phyloP scores from a whole-genome alignment of 2,888 invertebrate genomes.

The Epinotia demarniana region DNA sequence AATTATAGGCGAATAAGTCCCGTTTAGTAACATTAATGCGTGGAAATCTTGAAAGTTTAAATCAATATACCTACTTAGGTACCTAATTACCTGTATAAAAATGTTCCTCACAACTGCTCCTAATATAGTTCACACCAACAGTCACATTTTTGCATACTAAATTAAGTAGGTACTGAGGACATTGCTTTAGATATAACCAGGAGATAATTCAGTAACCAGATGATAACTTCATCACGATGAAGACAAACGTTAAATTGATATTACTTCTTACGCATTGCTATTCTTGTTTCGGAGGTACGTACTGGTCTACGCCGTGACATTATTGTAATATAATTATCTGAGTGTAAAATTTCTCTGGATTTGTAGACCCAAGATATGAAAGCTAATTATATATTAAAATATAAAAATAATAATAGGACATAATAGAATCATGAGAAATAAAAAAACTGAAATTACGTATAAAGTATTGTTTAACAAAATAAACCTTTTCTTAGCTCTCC shows the following conservation, averaged over 20 bases:
- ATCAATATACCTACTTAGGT: not conserved
- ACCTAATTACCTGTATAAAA: not conserved
- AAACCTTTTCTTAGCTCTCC: conserved; percentile 8
- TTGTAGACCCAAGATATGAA: too few species aligned
- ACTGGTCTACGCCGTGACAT: not conserved
- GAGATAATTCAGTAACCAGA: conserved; percentile 5
- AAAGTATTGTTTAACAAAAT: too few species aligned
- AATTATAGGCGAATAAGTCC: too few species aligned
- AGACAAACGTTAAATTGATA: conserved; percentile 51
- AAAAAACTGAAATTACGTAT: too few species aligned
- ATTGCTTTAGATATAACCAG: conserved; percentile 26
- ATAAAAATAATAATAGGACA: too few species aligned
- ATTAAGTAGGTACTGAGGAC: conserved; percentile 2
- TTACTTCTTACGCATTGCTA: conserved; percentile 52
- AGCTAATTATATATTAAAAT: too few species aligned
- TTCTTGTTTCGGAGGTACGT: conserved; percentile 49
- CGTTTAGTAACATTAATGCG: too few species aligned
- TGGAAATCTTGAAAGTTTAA: too few species aligned
- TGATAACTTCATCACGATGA: conserved; percentile 57
- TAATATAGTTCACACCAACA: conserved; percentile 17
- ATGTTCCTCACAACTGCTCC: conserved; percentile 16
- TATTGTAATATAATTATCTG: too few species aligned
- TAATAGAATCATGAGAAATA: too few species aligned
- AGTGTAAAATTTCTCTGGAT: too few species aligned
- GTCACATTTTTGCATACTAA: conserved; percentile 30